Evolutionary conservation across 1,140 invertebrate genomes (phyloP).

Genomic region (Palaemon carinicauda): DNA sequence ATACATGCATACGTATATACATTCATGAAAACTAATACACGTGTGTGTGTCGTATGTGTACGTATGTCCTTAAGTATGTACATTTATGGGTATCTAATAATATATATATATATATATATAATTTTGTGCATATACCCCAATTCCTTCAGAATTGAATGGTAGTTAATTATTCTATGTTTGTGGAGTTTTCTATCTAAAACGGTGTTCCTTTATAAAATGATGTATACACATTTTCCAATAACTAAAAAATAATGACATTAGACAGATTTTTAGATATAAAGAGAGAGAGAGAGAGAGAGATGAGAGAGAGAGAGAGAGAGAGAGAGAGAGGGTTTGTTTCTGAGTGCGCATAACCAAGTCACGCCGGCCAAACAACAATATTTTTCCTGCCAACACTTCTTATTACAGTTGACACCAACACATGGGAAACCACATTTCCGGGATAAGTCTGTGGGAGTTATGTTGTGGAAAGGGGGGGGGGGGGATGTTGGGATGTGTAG

Average conservation of each 20-base stretch:
- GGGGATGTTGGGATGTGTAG: background rate
- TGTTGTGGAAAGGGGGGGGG: background rate
- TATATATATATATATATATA: background rate
- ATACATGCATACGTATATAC: too few species aligned
- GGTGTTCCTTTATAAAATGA: too few species aligned
- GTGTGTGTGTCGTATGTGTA: too few species aligned
- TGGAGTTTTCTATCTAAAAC: too few species aligned
- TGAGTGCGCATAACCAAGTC: constrained; percentile 10
- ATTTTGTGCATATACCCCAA: background rate
- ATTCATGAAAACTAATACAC: too few species aligned
- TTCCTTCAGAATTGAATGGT: too few species aligned
- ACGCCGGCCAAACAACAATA: constrained; percentile 30
- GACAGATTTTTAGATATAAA: background rate
- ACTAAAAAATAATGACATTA: background rate
- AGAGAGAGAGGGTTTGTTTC: background rate
- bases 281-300: background rate
- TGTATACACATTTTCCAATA: background rate
- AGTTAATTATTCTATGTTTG: too few species aligned
- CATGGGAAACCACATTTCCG: constrained; percentile 32
- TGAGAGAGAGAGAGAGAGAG: background rate
- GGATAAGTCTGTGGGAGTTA: background rate
- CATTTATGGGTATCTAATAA: too few species aligned
- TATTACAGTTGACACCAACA: constrained; percentile 22
- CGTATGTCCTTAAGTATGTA: too few species aligned
- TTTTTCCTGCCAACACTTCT: constrained; percentile 34